Evolutionary conservation across 2,888 invertebrate species (phyloP).

Genomic region (Nemoura dubitans): DNA sequence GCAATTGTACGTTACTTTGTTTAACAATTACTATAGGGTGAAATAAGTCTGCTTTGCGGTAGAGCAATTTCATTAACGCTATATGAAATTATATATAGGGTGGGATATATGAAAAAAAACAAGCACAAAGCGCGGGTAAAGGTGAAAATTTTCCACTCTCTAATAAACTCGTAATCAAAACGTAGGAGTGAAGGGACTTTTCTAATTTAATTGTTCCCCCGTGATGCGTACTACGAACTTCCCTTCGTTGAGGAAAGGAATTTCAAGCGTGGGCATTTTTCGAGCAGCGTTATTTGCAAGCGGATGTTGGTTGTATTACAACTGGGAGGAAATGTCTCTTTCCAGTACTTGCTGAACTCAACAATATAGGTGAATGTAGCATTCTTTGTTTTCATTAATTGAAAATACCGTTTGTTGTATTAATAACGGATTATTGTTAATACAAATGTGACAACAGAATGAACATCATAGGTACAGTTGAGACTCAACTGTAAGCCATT

Average conservation of each 20-base stretch:
- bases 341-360: background rate
- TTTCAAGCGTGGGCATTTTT: background rate
- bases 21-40: background rate
- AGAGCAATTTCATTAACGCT: background rate
- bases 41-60: slow-evolving; percentile 12
- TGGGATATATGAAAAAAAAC: background rate
- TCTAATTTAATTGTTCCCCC: background rate
- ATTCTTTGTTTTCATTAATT: no score
- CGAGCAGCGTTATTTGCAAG: background rate
- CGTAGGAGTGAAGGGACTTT: slow-evolving; percentile 9
- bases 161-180: slow-evolving; percentile 12
- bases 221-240: background rate
- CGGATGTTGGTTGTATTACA: background rate
- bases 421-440: no score
- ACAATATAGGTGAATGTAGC: background rate
- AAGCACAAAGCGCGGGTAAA: background rate
- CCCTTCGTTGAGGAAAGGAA: background rate
- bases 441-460: no score
- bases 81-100: background rate
- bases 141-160: background rate
- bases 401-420: no score
- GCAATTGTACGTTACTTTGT: background rate
- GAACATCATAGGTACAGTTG: no score
- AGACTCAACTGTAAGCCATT: no score
- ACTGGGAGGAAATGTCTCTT: background rate